Evolutionary conservation across 2,888 invertebrate species (phyloP).

Genomic region (Bugulina stolonifera): DNA sequence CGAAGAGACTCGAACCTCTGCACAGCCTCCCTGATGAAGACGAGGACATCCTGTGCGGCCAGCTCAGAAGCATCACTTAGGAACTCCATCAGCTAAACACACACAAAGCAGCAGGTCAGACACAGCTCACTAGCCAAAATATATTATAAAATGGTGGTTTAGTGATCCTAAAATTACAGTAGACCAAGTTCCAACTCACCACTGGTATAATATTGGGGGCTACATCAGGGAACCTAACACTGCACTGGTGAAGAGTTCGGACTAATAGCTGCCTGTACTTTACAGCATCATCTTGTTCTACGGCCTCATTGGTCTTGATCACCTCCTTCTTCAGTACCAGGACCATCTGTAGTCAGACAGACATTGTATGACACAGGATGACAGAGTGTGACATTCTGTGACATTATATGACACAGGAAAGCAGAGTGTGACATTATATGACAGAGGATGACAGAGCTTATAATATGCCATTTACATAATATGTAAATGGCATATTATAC

Average conservation of each 20-base stretch:
- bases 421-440: too few species aligned
- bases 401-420: too few species aligned
- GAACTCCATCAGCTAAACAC: conserved; percentile 72
- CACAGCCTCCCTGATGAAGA: conserved; percentile 93
- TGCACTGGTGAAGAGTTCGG: conserved; percentile 84
- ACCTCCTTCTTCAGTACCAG: conserved; percentile 86
- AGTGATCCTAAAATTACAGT: too few species aligned
- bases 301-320: conserved; percentile 74
- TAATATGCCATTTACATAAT: too few species aligned
- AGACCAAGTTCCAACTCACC: conserved; percentile 39
- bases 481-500: too few species aligned
- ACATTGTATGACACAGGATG: too few species aligned
- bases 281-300: conserved; percentile 88
- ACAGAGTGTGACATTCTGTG: too few species aligned
- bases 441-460: too few species aligned
- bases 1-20: conserved; percentile 79
- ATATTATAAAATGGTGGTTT: too few species aligned
- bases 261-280: conserved; percentile 92
- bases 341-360: conserved; percentile 71
- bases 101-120: background rate
- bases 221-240: conserved; percentile 85
- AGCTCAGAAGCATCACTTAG: conserved; percentile 57
- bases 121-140: too few species aligned
- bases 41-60: conserved; percentile 86
- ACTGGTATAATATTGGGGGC: conserved; percentile 89